A percentile compares a stretch with the other conserved stretches of the same genome.
Evolutionary conservation across 2,797 vertebrate species (phyloP).

Genomic region (Gallinago stenura): DNA sequence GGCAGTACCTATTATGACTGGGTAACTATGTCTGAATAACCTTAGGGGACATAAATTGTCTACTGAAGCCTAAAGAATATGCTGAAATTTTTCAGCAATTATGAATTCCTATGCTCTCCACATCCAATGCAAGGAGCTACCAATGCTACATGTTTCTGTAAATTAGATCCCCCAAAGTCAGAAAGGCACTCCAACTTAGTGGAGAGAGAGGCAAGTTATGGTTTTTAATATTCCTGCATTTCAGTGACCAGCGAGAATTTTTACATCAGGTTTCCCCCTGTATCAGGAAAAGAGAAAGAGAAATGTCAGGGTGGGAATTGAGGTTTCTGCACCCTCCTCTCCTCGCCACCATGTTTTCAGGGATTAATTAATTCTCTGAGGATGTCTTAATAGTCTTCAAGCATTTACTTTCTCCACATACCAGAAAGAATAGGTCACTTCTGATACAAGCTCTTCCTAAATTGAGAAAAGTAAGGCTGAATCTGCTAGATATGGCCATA

Average conservation of each 20-base stretch:
- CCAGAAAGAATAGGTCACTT: neutral
- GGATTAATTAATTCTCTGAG: neutral
- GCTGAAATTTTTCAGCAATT: neutral
- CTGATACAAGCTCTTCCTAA: neutral
- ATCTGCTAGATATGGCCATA: neutral
- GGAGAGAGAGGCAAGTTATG: neutral
- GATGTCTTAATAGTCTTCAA: neutral
- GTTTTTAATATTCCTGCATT: neutral
- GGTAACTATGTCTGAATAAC: slow-evolving; percentile 15
- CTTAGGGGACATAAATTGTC: neutral
- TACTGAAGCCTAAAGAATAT: neutral
- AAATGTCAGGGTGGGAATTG: neutral
- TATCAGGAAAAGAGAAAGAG: neutral
- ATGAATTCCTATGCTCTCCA: neutral
- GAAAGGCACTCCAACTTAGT: neutral
- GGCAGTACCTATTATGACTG: neutral
- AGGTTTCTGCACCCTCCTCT: neutral
- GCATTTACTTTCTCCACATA: neutral
- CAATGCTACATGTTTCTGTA: neutral
- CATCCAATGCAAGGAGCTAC: neutral
- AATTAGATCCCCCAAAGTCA: neutral
- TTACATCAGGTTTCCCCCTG: neutral
- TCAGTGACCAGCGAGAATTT: neutral
- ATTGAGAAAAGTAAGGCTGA: neutral
- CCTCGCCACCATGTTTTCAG: neutral